Base-by-base conservation (phyloP, 2,113 vertebrate species). In the Trochalopteron elliotii region DNA sequence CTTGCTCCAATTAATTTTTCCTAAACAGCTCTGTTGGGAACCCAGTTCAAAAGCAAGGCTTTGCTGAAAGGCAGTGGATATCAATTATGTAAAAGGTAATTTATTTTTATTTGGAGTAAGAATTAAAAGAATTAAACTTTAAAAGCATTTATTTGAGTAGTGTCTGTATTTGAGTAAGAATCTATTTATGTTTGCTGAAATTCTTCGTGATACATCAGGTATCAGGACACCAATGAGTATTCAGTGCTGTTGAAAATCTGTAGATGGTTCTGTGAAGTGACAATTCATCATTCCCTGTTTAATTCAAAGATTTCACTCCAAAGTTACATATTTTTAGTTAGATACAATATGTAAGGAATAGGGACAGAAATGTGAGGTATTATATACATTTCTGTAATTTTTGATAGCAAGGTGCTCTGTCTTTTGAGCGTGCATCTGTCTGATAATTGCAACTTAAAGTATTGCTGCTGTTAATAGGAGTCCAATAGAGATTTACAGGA, bases 121-220 rank as follows among this genome's bases (percentile, higher is more conserved):
- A 80, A 70, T 22, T 64, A 57, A 74, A 81, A 61, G 3, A 5
- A 28, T 53, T 60, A 33, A 69, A 39, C 27, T 28, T 55, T 0
- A 28, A 37, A 57, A 24, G 4, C 8, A 47, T 7, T 45, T 31
- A 47, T 7, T 42, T 31, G 3, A 4, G 4, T 35, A 27, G 4
- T 17, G 30, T 8, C 16, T 60, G 15, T 56, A 55, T 40, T 52
- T 65, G 9, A 86, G 13, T 44, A 56, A 30, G 10, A 53, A 24
- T 64, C 75, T 59, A 2, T 40, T 75, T 72, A 45, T 0, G 0
- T 49, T 52, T 8, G 0, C 11, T 65, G 61, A 72, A 84, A 75
- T 49, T 72, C 5, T 61, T 70, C 10, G 1, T 40, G 25, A 33
- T 63, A 37, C 9, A 82, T 40, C 6, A 63, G 12, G 4, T 5